Base-by-base conservation (phyloP, 2,797 vertebrate species). In the Crenichthys baileyi region DNA sequence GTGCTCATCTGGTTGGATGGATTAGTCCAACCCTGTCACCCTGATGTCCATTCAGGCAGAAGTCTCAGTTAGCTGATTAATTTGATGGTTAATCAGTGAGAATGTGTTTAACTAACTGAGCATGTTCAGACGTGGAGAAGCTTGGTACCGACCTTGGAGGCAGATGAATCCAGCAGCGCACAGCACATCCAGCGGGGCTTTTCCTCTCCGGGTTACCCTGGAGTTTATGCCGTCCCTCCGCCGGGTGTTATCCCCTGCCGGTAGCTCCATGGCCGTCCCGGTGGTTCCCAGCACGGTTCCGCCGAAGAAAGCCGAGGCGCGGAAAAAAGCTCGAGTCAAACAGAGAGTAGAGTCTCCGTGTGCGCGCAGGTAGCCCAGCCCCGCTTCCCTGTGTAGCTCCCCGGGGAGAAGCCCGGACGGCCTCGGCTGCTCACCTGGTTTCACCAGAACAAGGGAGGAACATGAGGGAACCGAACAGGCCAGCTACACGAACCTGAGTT, bases 61-160 rank as follows among this genome's bases (percentile, higher is more conserved):
- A 2, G 2, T 41, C 31, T 13, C 29, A 4, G 0, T n/a, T 13
- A 22, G 75, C 70, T 2, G 76, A 72, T 74, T 68, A 3, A 13
- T 22, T 12, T n/a, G 9, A 15, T 68, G 39, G n/a, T 68, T 68
- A 84, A 72, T 24, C 76, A 76, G 29, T 24, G 65, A n/a, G 7
- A 11, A 7, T 55, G 55, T 6, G 65, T 68, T 68, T 41, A 68
- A 24, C 65, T 7, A 70, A 13, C n/a, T 26, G 41, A 18, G 13
- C 67, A 18, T 73, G 22, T 24, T 39, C 51, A 16, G 0, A 24
- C 7, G 48, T 24, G 71, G 36, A 22, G 11, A 0, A 29, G 61
- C 46, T 78, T 13, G 56, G 22, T 70, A 85, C 95, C 79, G 46
- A 96, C 95, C 95, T 93, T 94, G 91, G 44, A 93, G 77, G 88